phyloP scores from a whole-genome alignment of 2,113 vertebrate genomes.

The Tinamus guttatus region DNA sequence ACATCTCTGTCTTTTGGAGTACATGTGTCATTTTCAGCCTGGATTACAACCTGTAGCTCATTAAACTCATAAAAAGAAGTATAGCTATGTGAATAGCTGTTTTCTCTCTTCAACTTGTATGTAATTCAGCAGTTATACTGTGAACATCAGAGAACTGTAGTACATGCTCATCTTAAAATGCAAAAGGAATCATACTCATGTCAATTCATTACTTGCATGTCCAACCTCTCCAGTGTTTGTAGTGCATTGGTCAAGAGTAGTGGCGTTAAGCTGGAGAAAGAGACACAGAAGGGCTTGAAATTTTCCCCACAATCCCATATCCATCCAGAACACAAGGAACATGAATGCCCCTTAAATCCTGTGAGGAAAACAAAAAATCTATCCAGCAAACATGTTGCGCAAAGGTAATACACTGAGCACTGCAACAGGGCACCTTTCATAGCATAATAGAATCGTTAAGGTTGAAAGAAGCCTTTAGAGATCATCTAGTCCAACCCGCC shows the following conservation, averaged over 20 bases:
- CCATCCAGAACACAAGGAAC: background rate
- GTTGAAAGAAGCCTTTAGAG: no score
- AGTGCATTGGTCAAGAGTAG: background rate
- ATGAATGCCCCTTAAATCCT: background rate
- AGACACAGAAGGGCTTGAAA: background rate
- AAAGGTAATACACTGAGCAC: background rate
- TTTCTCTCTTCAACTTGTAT: background rate
- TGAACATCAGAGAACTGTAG: background rate
- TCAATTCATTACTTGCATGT: background rate
- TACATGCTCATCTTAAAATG: background rate
- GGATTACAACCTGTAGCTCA: background rate
- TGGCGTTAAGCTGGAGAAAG: background rate
- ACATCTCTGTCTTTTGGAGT: background rate
- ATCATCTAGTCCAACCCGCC: no score
- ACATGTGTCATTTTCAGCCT: background rate
- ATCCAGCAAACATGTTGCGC: background rate
- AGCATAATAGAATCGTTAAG: no score
- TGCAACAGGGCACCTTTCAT: background rate
- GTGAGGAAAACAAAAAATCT: background rate
- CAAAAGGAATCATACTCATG: background rate
- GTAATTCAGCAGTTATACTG: background rate
- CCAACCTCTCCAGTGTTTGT: background rate
- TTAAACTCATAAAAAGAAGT: background rate
- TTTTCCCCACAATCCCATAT: rapidly evolving
- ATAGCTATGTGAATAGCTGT: background rate